Evolutionary conservation across 2,113 vertebrate genomes (phyloP).

Genomic region (Morone saxatilis): DNA sequence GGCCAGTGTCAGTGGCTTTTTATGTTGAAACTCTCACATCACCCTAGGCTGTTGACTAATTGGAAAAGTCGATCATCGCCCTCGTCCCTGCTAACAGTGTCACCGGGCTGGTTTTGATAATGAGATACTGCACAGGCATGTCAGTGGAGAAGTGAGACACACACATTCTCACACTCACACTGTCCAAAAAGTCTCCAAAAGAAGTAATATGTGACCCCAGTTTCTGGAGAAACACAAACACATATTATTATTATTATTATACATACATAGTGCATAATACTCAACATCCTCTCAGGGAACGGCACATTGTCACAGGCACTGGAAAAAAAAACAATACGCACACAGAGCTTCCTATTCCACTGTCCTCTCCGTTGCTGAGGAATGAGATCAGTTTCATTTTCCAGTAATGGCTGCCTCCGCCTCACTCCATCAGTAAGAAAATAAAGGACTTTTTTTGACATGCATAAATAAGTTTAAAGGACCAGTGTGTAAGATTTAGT

Average conservation of each 20-base stretch:
- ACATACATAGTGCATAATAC: neutral
- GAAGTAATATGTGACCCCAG: too few species aligned
- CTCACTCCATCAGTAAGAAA: neutral
- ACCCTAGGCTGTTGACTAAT: constrained; percentile 26
- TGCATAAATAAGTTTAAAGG: neutral
- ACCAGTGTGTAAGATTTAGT: too few species aligned
- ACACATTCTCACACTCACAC: neutral
- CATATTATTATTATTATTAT: neutral
- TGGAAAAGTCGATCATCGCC: constrained; percentile 22
- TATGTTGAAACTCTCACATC: constrained; percentile 41
- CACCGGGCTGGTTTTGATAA: constrained; percentile 22
- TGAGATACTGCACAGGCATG: constrained; percentile 1
- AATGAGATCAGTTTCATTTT: constrained; percentile 16
- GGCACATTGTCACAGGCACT: constrained; percentile 12
- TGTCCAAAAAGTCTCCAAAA: too few species aligned
- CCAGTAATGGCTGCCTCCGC: neutral
- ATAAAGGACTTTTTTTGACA: neutral
- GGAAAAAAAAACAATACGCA: constrained; percentile 2
- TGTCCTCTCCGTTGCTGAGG: constrained; percentile 2
- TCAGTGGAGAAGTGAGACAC: neutral
- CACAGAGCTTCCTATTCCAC: constrained; percentile 21
- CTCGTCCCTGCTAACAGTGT: neutral
- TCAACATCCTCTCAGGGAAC: constrained; percentile 28
- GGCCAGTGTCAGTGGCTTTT: neutral
- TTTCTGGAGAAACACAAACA: constrained; percentile 16